phyloP scores from a whole-genome alignment of 2,888 invertebrate species.

The Lathronympha strigana region DNA sequence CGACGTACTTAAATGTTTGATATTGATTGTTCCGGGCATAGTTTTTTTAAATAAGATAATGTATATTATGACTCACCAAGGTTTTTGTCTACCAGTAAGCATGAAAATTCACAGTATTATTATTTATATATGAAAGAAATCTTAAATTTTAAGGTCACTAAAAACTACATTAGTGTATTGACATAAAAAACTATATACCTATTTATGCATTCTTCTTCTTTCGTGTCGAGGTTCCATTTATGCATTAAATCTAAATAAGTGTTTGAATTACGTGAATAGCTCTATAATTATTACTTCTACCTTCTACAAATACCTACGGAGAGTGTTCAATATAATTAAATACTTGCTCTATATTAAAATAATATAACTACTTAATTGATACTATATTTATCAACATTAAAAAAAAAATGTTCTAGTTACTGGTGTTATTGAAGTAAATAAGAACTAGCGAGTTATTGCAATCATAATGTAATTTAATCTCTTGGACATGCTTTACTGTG shows the following conservation, averaged over 20 bases:
- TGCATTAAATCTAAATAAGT: constrained; percentile 17
- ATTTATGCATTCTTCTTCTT: no score
- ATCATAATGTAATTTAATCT: constrained; percentile 5
- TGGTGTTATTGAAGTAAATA: no score
- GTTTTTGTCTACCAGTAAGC: constrained; percentile 79
- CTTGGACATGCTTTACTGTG: neutral
- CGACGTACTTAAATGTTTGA: constrained; percentile 8
- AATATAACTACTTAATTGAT: neutral
- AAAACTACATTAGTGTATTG: no score
- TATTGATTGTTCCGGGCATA: neutral
- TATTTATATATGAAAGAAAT: constrained; percentile 47
- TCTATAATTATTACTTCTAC: no score
- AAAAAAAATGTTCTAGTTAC: no score
- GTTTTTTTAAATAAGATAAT: constrained; percentile 45
- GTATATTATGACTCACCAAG: constrained; percentile 74
- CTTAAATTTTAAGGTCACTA: constrained; percentile 46
- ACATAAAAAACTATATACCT: no score
- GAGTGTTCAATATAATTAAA: neutral
- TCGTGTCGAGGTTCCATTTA: no score
- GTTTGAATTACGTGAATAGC: neutral
- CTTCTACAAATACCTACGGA: neutral
- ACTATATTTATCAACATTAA: no score
- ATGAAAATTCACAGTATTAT: constrained; percentile 68
- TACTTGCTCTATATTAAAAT: neutral
- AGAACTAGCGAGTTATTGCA: neutral